These are phyloP conservation scores for Caenorhabditis sp. DNA, from an alignment of 2,888 invertebrate genomes.

Conservation along the genomic window DNA sequence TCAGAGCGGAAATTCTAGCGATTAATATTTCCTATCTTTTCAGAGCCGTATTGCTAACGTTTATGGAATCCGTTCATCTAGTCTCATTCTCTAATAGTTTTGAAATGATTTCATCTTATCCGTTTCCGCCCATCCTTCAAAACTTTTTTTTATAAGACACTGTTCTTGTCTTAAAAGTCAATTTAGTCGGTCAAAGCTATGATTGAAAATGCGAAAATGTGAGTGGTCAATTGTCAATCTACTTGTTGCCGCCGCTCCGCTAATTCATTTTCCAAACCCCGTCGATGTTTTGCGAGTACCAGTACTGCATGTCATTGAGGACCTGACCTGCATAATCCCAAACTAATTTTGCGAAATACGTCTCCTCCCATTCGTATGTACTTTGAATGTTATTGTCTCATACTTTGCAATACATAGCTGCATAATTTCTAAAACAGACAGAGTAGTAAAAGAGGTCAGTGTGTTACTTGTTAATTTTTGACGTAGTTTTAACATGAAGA, in stretches of 20 bases:
- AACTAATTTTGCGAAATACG: constrained; percentile 34
- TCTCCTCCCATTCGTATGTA: constrained; percentile 35
- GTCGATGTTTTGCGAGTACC: constrained; percentile 25
- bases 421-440: too few species aligned
- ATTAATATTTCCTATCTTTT: constrained; percentile 26
- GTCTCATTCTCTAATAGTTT: too few species aligned
- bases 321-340: constrained; percentile 63
- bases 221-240: constrained; percentile 30
- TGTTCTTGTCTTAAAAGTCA: neutral
- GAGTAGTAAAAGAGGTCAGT: constrained; percentile 12
- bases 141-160: too few species aligned
- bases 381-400: constrained; percentile 52
- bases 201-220: neutral
- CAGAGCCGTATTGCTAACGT: too few species aligned
- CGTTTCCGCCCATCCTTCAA: too few species aligned
- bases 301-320: constrained; percentile 53
- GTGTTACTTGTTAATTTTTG: constrained; percentile 35
- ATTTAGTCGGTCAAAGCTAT: neutral
- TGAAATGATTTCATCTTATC: neutral
- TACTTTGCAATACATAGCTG: constrained; percentile 34
- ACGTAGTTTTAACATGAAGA: neutral
- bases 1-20: constrained; percentile 25
- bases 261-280: constrained; percentile 33
- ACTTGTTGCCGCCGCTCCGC: constrained; percentile 32
- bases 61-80: too few species aligned